These are phyloP conservation scores for Athalia cordata DNA, from an alignment of 2,888 invertebrate genomes.

Conservation along the genomic window DNA sequence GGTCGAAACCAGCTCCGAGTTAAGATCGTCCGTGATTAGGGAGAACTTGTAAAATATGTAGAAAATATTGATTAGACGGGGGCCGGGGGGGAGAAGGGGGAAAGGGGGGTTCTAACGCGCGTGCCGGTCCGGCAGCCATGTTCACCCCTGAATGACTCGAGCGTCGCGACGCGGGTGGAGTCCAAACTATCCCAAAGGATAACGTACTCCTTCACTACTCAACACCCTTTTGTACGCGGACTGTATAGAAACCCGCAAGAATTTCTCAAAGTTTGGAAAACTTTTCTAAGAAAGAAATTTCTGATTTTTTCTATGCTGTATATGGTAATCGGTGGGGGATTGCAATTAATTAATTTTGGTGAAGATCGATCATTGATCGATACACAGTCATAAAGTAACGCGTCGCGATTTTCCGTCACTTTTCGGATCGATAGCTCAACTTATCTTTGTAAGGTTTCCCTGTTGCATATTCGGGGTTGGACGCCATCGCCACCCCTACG, in stretches of 20 bases:
- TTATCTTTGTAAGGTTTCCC: no score
- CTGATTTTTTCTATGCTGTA: no score
- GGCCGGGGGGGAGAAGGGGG: slow-evolving; percentile 48
- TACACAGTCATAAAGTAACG: no score
- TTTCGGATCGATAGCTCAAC: no score
- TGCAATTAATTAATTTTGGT: no score
- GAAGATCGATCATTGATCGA: no score
- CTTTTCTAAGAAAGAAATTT: no score
- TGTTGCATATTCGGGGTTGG: no score
- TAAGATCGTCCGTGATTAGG: slow-evolving; percentile 55
- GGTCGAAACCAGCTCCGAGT: no score
- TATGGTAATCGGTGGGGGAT: no score
- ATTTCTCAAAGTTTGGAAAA: neutral
- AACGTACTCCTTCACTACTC: neutral
- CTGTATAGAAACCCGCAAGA: neutral
- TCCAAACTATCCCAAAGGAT: slow-evolving; percentile 21
- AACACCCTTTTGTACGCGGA: neutral
- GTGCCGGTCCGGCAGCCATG: slow-evolving; percentile 62
- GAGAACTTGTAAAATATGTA: slow-evolving; percentile 64
- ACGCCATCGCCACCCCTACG: no score
- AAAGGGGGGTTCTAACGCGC: slow-evolving; percentile 55
- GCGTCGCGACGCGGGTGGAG: slow-evolving; percentile 58
- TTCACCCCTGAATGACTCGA: slow-evolving; percentile 42
- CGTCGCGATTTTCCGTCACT: no score
- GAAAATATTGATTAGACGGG: slow-evolving; percentile 65